These are phyloP conservation scores for Strigamia crassipes DNA, from an alignment of 2,888 invertebrate genomes.

Conservation along the genomic window DNA sequence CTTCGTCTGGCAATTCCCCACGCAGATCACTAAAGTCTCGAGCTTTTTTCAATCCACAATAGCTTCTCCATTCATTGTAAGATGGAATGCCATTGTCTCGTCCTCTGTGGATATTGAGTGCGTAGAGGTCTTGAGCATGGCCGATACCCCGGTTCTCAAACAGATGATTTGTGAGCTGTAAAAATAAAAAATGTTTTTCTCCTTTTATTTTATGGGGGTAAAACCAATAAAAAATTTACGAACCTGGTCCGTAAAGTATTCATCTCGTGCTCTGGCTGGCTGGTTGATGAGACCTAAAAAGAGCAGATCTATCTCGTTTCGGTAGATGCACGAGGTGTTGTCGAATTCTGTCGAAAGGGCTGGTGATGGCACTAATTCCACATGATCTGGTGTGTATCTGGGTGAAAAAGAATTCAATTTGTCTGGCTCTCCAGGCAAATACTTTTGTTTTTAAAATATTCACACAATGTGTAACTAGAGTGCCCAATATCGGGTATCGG, in stretches of 20 bases:
- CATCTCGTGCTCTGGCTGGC: constrained; percentile 93
- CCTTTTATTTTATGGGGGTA: neutral
- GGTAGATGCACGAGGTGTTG: constrained; percentile 33
- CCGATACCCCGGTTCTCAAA: constrained; percentile 69
- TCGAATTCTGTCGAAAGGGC: constrained; percentile 38
- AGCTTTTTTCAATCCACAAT: constrained; percentile 52
- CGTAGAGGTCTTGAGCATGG: constrained; percentile 87
- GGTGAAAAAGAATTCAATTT: too few relatives aligned
- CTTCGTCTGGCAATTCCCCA: constrained; percentile 86
- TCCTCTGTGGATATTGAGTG: constrained; percentile 91
- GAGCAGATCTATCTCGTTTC: constrained; percentile 48
- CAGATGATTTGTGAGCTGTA: constrained; percentile 86
- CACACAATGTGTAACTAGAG: too few relatives aligned
- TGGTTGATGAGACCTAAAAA: constrained; percentile 92
- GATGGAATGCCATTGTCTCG: constrained; percentile 89
- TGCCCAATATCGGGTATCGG: too few relatives aligned
- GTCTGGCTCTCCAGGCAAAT: too few relatives aligned
- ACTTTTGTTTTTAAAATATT: too few relatives aligned
- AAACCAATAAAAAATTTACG: constrained; percentile 55
- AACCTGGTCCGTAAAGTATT: constrained; percentile 85
- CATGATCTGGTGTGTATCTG: constrained; percentile 43
- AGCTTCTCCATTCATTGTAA: constrained; percentile 64
- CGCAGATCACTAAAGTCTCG: constrained; percentile 69
- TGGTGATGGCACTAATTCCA: constrained; percentile 41
- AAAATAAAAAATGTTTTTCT: neutral